Percentiles rank a stretch among this genome's conserved stretches.
These are phyloP conservation scores for Pycnomerus fuliginosus DNA, from an alignment of 2,888 invertebrate genomes.

Conservation along the genomic window DNA sequence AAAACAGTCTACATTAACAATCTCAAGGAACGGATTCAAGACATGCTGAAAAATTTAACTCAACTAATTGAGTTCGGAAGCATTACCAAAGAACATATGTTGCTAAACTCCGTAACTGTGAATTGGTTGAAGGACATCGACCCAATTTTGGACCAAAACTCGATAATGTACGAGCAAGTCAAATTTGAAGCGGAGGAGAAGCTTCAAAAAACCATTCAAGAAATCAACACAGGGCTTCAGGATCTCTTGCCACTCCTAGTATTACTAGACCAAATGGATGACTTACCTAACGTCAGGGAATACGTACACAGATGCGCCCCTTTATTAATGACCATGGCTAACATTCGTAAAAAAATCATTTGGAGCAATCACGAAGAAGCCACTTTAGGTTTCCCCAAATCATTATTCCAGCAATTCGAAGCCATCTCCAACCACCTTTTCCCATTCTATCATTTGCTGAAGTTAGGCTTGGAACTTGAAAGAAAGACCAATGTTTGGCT, in stretches of 20 bases:
- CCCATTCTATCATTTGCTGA: slow-evolving; percentile 71
- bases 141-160: slow-evolving; percentile 78
- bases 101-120: slow-evolving; percentile 77
- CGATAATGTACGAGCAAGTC: slow-evolving; percentile 74
- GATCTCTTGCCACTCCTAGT: slow-evolving; percentile 74
- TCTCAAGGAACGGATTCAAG: slow-evolving; percentile 69
- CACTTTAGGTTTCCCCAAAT: slow-evolving; percentile 78
- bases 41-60: slow-evolving; percentile 65
- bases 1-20: slow-evolving; percentile 69
- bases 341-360: slow-evolving; percentile 71
- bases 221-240: slow-evolving; percentile 68
- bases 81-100: slow-evolving; percentile 72
- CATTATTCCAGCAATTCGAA: slow-evolving; percentile 74
- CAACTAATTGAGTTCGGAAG: slow-evolving; percentile 76
- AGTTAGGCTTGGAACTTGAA: slow-evolving; percentile 72
- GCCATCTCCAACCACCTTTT: slow-evolving; percentile 72
- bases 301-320: slow-evolving; percentile 77
- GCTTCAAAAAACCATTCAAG: slow-evolving; percentile 66
- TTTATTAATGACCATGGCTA: slow-evolving; percentile 72
- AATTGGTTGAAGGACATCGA: slow-evolving; percentile 81
- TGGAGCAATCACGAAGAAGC: slow-evolving; percentile 92
- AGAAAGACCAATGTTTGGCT: slow-evolving; percentile 84
- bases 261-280: slow-evolving; percentile 82
- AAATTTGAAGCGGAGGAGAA: slow-evolving; percentile 85
- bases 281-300: slow-evolving; percentile 72